These are phyloP conservation scores for Thunnus albacares DNA, from an alignment of 2,797 vertebrate genomes.

Conservation along the genomic window DNA sequence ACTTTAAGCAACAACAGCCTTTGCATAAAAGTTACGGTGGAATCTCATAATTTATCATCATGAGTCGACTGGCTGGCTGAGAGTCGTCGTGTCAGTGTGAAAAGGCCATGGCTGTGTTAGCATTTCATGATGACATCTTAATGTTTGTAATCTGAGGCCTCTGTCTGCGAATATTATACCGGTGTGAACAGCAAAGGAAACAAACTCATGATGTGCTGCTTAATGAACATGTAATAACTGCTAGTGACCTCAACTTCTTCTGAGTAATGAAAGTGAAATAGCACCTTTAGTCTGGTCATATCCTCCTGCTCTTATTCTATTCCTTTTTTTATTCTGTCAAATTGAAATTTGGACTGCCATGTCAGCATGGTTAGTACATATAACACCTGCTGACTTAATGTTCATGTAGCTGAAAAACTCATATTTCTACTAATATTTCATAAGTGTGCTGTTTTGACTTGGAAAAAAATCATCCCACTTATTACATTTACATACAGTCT, in stretches of 20 bases:
- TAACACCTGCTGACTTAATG: background rate
- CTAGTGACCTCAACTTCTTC: background rate
- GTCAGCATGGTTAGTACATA: background rate
- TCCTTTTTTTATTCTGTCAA: no score
- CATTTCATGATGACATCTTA: conserved; percentile 64
- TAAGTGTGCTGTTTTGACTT: no score
- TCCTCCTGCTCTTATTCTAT: no score
- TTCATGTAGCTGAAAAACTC: no score
- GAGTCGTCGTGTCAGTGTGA: background rate
- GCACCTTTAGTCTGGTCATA: background rate
- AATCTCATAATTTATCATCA: conserved; percentile 29
- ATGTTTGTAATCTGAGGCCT: conserved; percentile 66
- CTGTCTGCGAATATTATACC: conserved; percentile 56
- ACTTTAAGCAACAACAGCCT: conserved; percentile 24
- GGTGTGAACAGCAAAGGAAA: conserved; percentile 13
- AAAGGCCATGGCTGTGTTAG: conserved; percentile 23
- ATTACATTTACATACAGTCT: background rate
- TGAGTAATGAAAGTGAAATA: conserved; percentile 20
- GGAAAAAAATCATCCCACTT: background rate
- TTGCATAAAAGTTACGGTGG: conserved; percentile 35
- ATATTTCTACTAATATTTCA: no score
- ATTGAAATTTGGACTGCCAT: background rate
- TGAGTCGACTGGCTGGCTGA: background rate
- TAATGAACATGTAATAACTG: conserved; percentile 21
- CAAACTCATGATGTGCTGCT: conserved; percentile 17